Conservation (phyloP, 2,113 vertebrate genomes). For the Lophura nycthemera region DNA sequence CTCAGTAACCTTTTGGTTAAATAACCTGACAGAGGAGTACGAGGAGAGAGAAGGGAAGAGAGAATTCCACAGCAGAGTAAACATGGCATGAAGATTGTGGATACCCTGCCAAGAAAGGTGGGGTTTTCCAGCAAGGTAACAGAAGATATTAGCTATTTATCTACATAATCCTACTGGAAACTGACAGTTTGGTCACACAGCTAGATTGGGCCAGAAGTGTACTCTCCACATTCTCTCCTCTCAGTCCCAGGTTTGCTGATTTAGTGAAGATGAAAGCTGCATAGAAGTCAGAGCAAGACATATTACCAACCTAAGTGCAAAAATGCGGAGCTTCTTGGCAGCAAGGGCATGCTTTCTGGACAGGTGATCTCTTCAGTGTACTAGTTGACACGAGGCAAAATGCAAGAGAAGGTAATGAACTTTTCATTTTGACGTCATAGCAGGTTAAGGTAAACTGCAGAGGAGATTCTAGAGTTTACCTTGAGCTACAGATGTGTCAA, state of each 20-base stretch:
- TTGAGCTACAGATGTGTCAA: background rate
- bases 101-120: conserved; percentile 52
- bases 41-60: conserved; percentile 25
- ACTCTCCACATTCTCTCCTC: fast-evolving
- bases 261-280: fast-evolving
- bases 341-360: fast-evolving
- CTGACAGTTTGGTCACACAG: background rate
- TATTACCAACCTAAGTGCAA: fast-evolving
- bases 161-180: background rate
- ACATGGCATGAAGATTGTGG: background rate
- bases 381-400: background rate
- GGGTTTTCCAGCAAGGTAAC: conserved; percentile 59
- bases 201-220: background rate
- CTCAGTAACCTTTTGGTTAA: conserved; percentile 33
- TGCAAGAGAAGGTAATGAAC: background rate
- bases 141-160: background rate
- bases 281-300: background rate
- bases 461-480: background rate
- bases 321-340: fast-evolving
- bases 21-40: background rate
- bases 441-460: background rate
- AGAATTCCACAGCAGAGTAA: conserved; percentile 63
- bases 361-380: background rate
- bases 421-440: background rate
- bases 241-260: background rate